phyloP scores from a whole-genome alignment of 2,113 vertebrate species.

The Pterocles orientalis region DNA sequence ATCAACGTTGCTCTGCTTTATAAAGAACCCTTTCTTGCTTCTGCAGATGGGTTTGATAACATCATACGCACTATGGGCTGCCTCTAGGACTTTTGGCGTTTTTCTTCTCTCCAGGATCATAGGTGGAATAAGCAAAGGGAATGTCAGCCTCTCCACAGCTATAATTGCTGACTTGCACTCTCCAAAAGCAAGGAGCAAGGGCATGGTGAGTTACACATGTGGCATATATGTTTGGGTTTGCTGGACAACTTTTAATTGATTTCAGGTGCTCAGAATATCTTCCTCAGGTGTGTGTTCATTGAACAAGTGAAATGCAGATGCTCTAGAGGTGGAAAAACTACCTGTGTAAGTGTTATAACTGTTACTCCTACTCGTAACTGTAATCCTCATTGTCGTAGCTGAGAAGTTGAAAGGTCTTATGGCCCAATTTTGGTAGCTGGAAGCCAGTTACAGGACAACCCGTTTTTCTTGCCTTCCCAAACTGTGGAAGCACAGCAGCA shows the following conservation, averaged over 20 bases:
- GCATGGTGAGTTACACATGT: constrained; percentile 85
- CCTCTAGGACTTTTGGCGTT: constrained; percentile 86
- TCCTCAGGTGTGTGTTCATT: background rate
- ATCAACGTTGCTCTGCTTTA: background rate
- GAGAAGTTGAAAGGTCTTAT: background rate
- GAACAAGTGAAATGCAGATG: background rate
- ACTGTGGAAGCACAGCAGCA: background rate
- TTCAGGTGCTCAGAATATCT: background rate
- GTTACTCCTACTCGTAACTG: background rate
- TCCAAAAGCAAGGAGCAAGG: constrained; percentile 84
- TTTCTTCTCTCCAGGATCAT: constrained; percentile 92
- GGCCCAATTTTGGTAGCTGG: background rate
- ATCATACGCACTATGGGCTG: constrained; percentile 90
- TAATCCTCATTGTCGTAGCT: background rate
- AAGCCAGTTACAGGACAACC: background rate
- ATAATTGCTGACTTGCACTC: constrained; percentile 88
- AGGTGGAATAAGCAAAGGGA: constrained; percentile 93
- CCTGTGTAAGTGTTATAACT: background rate
- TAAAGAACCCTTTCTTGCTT: background rate
- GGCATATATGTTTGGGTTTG: background rate
- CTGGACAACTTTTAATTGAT: background rate
- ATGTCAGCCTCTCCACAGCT: constrained; percentile 93
- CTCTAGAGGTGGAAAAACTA: background rate
- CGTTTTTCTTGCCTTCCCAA: background rate
- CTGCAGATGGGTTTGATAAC: constrained; percentile 85